Percentiles rank a stretch among this genome's conserved stretches.
Evolutionary conservation across 2,113 vertebrate genomes (phyloP).

Genomic region (Stercorarius parasiticus): DNA sequence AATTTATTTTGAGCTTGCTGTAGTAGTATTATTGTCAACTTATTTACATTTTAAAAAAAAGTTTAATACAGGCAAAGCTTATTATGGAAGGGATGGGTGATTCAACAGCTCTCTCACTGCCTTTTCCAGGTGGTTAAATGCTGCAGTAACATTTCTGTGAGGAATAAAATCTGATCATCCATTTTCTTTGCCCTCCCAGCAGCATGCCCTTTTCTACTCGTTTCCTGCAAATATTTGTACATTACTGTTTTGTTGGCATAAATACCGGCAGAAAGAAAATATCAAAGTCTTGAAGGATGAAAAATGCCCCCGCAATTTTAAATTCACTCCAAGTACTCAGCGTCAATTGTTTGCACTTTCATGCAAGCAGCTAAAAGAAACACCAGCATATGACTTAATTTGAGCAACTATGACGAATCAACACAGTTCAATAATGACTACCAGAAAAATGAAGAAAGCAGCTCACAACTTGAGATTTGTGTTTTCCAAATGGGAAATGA

Average conservation of each 20-base stretch:
- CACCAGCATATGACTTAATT: not conserved
- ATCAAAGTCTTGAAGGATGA: not conserved
- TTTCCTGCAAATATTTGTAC: not conserved
- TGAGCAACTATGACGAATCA: not conserved
- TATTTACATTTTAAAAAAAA: not conserved
- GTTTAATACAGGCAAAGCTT: not conserved
- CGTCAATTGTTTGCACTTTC: not conserved
- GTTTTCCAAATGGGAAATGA: not conserved
- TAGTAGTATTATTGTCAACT: not conserved
- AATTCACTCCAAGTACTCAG: not conserved
- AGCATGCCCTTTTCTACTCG: not conserved
- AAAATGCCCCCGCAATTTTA: not conserved
- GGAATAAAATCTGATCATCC: not conserved
- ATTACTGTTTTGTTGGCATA: not conserved
- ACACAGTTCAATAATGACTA: not conserved
- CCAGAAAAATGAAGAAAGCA: not conserved
- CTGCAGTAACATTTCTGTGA: not conserved
- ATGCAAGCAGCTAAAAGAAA: not conserved
- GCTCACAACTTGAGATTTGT: not conserved
- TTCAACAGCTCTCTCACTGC: not conserved
- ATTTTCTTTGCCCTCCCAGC: not conserved
- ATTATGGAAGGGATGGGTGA: not conserved
- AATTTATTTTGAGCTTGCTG: not conserved
- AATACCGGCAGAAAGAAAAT: not conserved
- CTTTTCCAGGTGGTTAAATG: not conserved